Conservation (phyloP, 2,797 vertebrate species). For the Rhinichthys osculus region DNA sequence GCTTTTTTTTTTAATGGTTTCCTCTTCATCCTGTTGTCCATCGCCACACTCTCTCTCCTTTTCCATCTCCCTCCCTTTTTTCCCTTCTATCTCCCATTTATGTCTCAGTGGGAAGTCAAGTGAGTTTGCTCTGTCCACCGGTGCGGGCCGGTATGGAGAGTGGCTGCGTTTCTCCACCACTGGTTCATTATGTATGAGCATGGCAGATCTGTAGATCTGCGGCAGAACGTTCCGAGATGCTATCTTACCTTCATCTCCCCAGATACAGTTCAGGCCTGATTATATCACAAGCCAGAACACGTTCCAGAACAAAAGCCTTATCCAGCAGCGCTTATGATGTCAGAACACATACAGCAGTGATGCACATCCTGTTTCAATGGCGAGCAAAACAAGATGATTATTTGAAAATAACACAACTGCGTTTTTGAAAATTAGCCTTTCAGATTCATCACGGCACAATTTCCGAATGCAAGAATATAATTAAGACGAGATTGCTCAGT, state of each 20-base stretch:
- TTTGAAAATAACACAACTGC: conserved; percentile 5
- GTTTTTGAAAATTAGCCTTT: conserved; percentile 13
- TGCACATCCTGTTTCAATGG: background rate
- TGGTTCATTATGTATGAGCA: conserved; percentile 42
- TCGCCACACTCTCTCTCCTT: conserved; percentile 7
- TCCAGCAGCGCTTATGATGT: conserved; percentile 25
- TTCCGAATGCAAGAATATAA: background rate
- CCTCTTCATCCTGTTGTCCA: conserved; percentile 21
- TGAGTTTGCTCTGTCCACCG: background rate
- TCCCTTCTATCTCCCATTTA: background rate
- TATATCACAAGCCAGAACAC: conserved; percentile 37
- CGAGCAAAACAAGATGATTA: conserved; percentile 14
- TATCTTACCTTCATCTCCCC: conserved; percentile 37
- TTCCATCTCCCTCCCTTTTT: conserved; percentile 60
- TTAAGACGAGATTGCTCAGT: background rate
- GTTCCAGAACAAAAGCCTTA: conserved; percentile 18
- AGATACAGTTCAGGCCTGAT: conserved; percentile 27
- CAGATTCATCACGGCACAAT: background rate
- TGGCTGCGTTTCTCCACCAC: background rate
- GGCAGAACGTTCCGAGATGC: conserved; percentile 21
- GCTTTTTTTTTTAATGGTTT: conserved; percentile 5
- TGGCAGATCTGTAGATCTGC: conserved; percentile 24
- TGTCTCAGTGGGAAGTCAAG: conserved; percentile 18
- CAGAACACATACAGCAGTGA: conserved; percentile 16
- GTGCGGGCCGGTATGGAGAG: background rate